Evolutionary conservation across 2,113 vertebrate genomes (phyloP).

Genomic region (Sphyrna mokarran): DNA sequence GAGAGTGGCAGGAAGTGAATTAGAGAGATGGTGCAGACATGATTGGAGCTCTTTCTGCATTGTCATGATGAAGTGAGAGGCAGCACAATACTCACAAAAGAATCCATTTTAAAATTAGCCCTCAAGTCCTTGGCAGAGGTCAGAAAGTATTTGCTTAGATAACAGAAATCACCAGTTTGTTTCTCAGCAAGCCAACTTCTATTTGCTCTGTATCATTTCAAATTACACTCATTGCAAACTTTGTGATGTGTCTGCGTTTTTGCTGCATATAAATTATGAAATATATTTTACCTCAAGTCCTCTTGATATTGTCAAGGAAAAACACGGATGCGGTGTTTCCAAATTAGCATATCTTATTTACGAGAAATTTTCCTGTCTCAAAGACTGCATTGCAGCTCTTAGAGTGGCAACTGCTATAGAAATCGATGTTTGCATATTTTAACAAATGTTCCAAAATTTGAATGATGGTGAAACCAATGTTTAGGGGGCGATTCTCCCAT

Average conservation of each 20-base stretch:
- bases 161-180: background rate
- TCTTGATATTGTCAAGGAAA: background rate
- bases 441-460: background rate
- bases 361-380: background rate
- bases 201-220: background rate
- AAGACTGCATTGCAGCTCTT: background rate
- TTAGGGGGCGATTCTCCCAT: too few species aligned
- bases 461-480: background rate
- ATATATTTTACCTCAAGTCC: background rate
- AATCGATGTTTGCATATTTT: background rate
- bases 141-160: background rate
- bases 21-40: too few species aligned
- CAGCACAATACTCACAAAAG: background rate
- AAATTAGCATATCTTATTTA: background rate
- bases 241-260: background rate
- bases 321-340: background rate
- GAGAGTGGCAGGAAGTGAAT: too few species aligned
- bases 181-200: background rate
- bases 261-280: background rate
- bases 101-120: background rate
- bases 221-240: background rate
- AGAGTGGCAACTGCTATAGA: background rate
- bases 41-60: too few species aligned
- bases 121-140: background rate
- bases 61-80: background rate